phyloP scores from a whole-genome alignment of 2,888 invertebrate genomes.

The Drosophila falleni region DNA sequence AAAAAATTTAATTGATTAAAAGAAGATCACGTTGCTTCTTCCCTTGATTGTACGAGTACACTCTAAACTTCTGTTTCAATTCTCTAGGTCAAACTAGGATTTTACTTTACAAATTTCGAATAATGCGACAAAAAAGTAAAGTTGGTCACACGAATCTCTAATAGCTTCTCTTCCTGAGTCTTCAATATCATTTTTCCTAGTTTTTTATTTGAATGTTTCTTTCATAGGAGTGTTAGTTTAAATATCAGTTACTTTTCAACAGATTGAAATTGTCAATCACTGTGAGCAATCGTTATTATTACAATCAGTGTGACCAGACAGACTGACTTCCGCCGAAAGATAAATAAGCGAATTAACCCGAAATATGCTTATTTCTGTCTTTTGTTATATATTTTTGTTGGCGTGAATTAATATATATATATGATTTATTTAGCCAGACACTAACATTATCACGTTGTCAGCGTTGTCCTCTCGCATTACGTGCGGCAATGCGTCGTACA shows the following conservation, averaged over 20 bases:
- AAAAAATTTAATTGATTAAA: background rate
- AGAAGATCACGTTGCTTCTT: background rate
- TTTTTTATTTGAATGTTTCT: no score
- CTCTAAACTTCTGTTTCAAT: background rate
- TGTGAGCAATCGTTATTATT: no score
- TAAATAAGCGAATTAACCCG: background rate
- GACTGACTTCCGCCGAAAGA: background rate
- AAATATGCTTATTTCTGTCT: constrained; percentile 6
- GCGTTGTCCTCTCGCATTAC: constrained; percentile 55
- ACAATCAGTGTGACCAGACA: background rate
- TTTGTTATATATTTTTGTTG: background rate
- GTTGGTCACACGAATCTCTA: no score
- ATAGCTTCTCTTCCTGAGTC: no score
- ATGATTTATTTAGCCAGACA: constrained; percentile 52
- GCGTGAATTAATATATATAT: background rate
- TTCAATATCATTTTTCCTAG: no score
- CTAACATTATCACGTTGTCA: constrained; percentile 44
- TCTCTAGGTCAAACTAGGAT: background rate
- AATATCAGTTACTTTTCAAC: no score
- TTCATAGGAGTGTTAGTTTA: no score
- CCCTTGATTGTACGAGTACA: background rate
- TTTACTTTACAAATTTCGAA: no score
- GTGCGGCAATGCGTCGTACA: constrained; percentile 43
- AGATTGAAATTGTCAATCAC: no score
- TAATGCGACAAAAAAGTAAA: no score